These are phyloP conservation scores for Pao palembangensis DNA, from an alignment of 2,113 vertebrate genomes.

Conservation along the genomic window DNA sequence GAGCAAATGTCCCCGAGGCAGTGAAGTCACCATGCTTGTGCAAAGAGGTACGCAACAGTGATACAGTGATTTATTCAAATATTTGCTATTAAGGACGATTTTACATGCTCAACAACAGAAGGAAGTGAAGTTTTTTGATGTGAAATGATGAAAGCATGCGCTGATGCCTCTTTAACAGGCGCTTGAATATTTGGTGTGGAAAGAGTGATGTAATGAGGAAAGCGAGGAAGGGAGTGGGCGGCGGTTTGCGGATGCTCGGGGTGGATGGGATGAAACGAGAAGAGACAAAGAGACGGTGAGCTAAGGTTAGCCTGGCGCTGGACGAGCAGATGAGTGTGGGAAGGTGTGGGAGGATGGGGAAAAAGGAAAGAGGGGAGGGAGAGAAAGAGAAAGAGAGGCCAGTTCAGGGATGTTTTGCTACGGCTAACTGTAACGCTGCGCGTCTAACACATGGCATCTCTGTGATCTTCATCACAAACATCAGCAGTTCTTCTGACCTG, in stretches of 20 bases:
- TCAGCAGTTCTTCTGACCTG: too few species aligned
- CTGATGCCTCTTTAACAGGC: not conserved
- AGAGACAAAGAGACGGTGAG: conserved; percentile 70
- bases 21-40: conserved; percentile 93
- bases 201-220: conserved; percentile 24
- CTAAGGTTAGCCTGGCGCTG: conserved; percentile 28
- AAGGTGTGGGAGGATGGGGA: conserved; percentile 38
- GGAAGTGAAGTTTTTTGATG: too few species aligned
- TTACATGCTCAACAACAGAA: too few species aligned
- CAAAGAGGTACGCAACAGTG: conserved; percentile 83
- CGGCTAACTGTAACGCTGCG: not conserved
- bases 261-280: conserved; percentile 26
- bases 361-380: conserved; percentile 22
- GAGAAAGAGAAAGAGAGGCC: conserved; percentile 20
- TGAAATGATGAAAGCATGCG: not conserved
- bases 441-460: too few species aligned
- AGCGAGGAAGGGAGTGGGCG: conserved; percentile 40
- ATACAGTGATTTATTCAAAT: not conserved
- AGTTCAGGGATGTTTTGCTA: conserved; percentile 26
- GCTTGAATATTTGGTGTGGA: conserved; percentile 9
- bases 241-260: conserved; percentile 21
- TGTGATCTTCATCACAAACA: too few species aligned
- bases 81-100: not conserved
- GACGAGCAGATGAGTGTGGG: conserved; percentile 47
- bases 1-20: conserved; percentile 93